phyloP scores from a whole-genome alignment of 1,140 invertebrate species.

The Polyergus mexicanus region DNA sequence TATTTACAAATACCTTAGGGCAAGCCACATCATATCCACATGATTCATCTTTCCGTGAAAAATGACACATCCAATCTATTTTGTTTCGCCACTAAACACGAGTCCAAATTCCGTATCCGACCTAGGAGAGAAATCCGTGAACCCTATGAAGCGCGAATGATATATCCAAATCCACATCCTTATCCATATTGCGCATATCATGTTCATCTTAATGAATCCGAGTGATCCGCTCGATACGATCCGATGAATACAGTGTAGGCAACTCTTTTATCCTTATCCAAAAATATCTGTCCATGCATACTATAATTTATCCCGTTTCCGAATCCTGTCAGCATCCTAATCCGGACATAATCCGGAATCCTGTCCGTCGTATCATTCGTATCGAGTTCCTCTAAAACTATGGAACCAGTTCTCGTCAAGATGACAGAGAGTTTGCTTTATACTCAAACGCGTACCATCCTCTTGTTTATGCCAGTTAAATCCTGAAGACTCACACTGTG shows the following conservation, averaged over 20 bases:
- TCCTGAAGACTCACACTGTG: slow-evolving; percentile 55
- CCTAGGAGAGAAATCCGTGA: slow-evolving; percentile 80
- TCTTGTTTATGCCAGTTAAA: slow-evolving; percentile 66
- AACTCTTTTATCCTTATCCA: slow-evolving; percentile 79
- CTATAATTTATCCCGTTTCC: slow-evolving; percentile 69
- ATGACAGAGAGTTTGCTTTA: slow-evolving; percentile 62
- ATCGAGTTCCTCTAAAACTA: slow-evolving; percentile 71
- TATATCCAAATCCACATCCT: slow-evolving; percentile 79
- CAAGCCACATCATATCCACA: slow-evolving; percentile 66
- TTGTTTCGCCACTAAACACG: slow-evolving; percentile 68
- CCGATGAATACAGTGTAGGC: slow-evolving; percentile 72
- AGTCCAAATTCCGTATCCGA: slow-evolving; percentile 73
- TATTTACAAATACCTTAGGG: slow-evolving; percentile 78
- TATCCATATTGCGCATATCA: slow-evolving; percentile 64
- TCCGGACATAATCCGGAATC: slow-evolving; percentile 71
- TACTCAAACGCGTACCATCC: slow-evolving; percentile 63
- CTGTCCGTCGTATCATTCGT: slow-evolving; percentile 65
- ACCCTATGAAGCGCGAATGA: slow-evolving; percentile 75
- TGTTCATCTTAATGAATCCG: slow-evolving; percentile 66
- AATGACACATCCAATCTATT: slow-evolving; percentile 74
- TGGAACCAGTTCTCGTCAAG: slow-evolving; percentile 64
- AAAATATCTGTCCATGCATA: slow-evolving; percentile 75
- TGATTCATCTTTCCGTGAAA: slow-evolving; percentile 67
- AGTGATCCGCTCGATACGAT: slow-evolving; percentile 72
- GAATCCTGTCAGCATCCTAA: slow-evolving; percentile 72